phyloP scores from a whole-genome alignment of 2,888 invertebrate species.

The Parnassius apollo region DNA sequence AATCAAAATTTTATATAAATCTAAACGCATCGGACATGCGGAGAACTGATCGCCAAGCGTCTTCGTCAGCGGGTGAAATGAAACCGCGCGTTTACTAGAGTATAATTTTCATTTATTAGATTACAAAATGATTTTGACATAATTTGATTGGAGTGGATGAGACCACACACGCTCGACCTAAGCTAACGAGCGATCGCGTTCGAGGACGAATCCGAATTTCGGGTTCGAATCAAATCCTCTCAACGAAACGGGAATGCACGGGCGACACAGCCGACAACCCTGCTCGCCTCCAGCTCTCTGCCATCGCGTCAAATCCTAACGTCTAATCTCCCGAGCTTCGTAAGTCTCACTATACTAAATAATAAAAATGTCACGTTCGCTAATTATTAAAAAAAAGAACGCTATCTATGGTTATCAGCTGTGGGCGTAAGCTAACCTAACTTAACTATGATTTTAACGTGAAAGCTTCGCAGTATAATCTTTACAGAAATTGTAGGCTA shows the following conservation, averaged over 20 bases:
- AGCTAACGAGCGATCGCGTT: constrained; percentile 47
- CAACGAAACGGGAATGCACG: constrained; percentile 15
- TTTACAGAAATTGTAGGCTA: background rate
- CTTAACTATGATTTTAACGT: background rate
- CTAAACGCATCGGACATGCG: constrained; percentile 24
- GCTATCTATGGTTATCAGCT: background rate
- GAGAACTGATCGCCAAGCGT: constrained; percentile 15
- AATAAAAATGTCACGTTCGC: background rate
- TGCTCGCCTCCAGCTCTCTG: background rate
- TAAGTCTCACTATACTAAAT: no score
- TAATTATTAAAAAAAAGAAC: background rate
- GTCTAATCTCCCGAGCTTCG: background rate
- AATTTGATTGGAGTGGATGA: constrained; percentile 9
- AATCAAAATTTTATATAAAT: constrained; percentile 37
- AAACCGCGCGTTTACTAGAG: constrained; percentile 49
- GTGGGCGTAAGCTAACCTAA: constrained; percentile 1
- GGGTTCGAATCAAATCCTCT: no score
- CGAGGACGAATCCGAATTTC: background rate
- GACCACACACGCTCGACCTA: constrained; percentile 1
- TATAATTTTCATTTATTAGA: constrained; percentile 53
- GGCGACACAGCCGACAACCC: constrained; percentile 20
- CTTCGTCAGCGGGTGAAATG: constrained; percentile 46
- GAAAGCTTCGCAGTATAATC: background rate
- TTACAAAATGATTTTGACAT: constrained; percentile 32
- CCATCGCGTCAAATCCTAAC: background rate